A percentile compares a stretch with the other conserved stretches of the same genome.
These are phyloP conservation scores for Operophtera brumata DNA, from an alignment of 2,888 invertebrate genomes.

Conservation along the genomic window DNA sequence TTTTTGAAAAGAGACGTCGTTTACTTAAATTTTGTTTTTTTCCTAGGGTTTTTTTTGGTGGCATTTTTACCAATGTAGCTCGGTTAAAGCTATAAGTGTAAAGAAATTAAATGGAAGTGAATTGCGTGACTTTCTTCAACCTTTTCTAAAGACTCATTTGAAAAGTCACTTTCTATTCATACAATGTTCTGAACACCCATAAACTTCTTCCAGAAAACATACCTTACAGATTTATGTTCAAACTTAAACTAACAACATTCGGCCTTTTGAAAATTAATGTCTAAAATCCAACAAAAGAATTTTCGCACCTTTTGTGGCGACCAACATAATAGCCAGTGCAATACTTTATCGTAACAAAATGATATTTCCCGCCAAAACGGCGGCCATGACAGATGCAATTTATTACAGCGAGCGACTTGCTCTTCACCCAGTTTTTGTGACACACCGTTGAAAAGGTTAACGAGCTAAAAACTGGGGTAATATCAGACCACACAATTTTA, in stretches of 20 bases:
- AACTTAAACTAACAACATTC: slow-evolving; percentile 6
- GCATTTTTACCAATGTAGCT: no score
- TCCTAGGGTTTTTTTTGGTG: no score
- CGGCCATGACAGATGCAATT: slow-evolving; percentile 36
- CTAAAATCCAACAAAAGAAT: slow-evolving; percentile 2
- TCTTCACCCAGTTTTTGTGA: neutral
- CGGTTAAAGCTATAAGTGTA: no score
- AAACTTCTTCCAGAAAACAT: neutral
- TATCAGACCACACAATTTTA: no score
- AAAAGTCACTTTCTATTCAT: no score
- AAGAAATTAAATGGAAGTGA: no score
- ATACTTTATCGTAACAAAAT: slow-evolving; percentile 29
- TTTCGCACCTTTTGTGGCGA: slow-evolving; percentile 10
- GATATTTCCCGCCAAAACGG: slow-evolving; percentile 29
- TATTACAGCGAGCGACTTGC: slow-evolving; percentile 1
- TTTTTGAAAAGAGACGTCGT: no score
- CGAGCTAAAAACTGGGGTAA: neutral
- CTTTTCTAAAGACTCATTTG: no score
- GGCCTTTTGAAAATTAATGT: neutral
- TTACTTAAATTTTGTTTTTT: no score
- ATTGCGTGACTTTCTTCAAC: no score
- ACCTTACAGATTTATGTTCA: slow-evolving; percentile 7
- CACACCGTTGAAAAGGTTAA: neutral
- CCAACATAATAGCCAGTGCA: slow-evolving; percentile 13
- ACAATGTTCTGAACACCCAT: no score